Evolutionary conservation across 2,888 invertebrate species (phyloP).

Genomic region (Lasioglossum vierecki): DNA sequence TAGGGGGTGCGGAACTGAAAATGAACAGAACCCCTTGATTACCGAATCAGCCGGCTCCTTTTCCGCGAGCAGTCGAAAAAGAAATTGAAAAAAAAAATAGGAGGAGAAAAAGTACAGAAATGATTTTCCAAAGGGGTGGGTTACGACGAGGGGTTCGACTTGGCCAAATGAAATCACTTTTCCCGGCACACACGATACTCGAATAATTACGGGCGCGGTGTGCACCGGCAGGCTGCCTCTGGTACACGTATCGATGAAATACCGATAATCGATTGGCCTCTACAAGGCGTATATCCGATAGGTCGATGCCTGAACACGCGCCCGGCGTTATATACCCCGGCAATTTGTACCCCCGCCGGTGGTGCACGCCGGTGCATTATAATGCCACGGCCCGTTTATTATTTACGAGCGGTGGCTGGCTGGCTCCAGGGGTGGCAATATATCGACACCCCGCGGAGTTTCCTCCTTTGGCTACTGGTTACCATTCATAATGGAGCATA

Average conservation of each 20-base stretch:
- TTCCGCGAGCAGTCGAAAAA: not conserved
- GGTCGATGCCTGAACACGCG: conserved; percentile 73
- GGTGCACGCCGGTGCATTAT: conserved; percentile 66
- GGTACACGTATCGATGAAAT: conserved; percentile 69
- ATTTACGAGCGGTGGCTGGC: conserved; percentile 69
- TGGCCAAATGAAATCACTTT: conserved; percentile 48
- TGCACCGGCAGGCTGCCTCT: conserved; percentile 40
- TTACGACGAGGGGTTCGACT: conserved; percentile 11
- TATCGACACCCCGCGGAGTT: conserved; percentile 73
- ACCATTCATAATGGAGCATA: conserved; percentile 72
- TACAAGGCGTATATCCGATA: conserved; percentile 71
- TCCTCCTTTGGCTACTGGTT: conserved; percentile 74
- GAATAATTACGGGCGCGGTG: conserved; percentile 47
- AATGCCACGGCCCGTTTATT: conserved; percentile 68
- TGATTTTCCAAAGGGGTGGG: conserved; percentile 7
- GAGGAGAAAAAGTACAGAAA: conserved; percentile 10
- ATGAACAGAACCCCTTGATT: not conserved
- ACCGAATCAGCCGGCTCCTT: not conserved
- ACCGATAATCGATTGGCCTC: conserved; percentile 71
- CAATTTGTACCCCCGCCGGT: conserved; percentile 66
- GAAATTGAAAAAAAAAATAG: not conserved
- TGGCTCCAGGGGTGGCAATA: conserved; percentile 69
- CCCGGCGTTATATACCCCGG: conserved; percentile 65
- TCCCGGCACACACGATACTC: conserved; percentile 41
- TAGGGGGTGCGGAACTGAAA: not conserved